A percentile compares a stretch with the other conserved stretches of the same genome.
These are phyloP conservation scores for Alligator mississippiensis DNA, from an alignment of 2,113 vertebrate species.

Conservation along the genomic window DNA sequence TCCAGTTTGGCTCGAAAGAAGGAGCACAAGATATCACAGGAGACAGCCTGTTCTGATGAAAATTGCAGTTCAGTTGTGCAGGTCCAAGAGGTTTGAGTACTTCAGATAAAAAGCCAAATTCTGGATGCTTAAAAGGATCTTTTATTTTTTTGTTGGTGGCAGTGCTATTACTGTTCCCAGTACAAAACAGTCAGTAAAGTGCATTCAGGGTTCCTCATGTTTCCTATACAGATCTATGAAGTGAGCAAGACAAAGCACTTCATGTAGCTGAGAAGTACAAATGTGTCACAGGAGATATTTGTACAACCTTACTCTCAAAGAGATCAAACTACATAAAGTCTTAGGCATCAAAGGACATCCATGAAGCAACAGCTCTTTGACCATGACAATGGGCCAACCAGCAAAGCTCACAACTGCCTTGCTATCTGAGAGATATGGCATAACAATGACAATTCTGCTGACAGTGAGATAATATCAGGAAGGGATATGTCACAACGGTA, in stretches of 20 bases:
- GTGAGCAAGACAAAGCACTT: background rate
- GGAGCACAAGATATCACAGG: background rate
- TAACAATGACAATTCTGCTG: constrained; percentile 24
- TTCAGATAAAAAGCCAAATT: background rate
- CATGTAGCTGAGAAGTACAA: background rate
- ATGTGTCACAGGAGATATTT: background rate
- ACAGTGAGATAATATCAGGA: background rate
- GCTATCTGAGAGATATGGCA: background rate
- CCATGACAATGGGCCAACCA: background rate
- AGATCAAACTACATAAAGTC: background rate
- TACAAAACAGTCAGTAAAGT: background rate
- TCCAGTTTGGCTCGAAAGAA: background rate
- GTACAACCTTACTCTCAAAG: background rate
- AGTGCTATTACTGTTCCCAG: background rate
- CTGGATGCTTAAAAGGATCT: background rate
- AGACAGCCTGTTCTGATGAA: background rate
- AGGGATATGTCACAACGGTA: background rate
- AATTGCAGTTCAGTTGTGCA: background rate
- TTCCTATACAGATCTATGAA: background rate
- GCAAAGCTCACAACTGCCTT: background rate
- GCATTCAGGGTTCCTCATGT: background rate
- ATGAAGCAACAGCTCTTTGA: background rate
- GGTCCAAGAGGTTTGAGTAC: background rate
- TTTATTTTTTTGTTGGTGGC: background rate
- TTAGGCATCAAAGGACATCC: background rate